Percentiles rank a stretch among this genome's conserved stretches.
Conservation (phyloP, 1,140 invertebrate species). For the Zaprionus kolodkinae region DNA sequence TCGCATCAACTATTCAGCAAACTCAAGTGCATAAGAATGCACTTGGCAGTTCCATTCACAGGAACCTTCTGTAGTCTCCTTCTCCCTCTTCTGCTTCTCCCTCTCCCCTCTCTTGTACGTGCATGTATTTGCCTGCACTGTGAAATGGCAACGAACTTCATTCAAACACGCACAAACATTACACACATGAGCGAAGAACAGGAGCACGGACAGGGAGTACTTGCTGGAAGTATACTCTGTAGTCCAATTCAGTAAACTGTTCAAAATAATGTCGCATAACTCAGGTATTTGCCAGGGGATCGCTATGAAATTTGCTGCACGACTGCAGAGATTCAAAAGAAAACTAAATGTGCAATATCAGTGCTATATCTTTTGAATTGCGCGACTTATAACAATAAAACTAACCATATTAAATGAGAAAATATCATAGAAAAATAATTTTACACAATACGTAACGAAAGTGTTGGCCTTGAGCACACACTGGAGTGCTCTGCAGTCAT, state of each 20-base stretch:
- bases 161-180: constrained; percentile 21
- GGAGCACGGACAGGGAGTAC: constrained; percentile 4
- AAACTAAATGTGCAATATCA: no score
- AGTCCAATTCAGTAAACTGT: not conserved
- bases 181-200: constrained; percentile 45
- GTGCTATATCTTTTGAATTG: no score
- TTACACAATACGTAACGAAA: no score
- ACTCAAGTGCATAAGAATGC: constrained; percentile 44
- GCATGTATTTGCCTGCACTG: constrained; percentile 7
- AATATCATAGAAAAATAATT: no score
- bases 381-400: no score
- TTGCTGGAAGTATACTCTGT: not conserved
- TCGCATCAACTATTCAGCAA: constrained; percentile 47
- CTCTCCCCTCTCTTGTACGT: not conserved
- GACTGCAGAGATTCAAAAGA: no score
- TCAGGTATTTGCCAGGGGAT: not conserved
- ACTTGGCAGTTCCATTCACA: constrained; percentile 29
- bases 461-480: no score
- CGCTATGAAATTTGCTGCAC: no score
- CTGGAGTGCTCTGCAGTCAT: no score
- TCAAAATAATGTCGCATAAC: not conserved
- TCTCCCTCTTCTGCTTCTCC: not conserved
- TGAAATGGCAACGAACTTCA: constrained; percentile 43
- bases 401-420: no score
- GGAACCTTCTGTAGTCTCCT: constrained; percentile 1